Percentiles rank a stretch among this genome's conserved stretches.
These are phyloP conservation scores for Coleophora flavipennella DNA, from an alignment of 2,888 invertebrate species.

Conservation along the genomic window DNA sequence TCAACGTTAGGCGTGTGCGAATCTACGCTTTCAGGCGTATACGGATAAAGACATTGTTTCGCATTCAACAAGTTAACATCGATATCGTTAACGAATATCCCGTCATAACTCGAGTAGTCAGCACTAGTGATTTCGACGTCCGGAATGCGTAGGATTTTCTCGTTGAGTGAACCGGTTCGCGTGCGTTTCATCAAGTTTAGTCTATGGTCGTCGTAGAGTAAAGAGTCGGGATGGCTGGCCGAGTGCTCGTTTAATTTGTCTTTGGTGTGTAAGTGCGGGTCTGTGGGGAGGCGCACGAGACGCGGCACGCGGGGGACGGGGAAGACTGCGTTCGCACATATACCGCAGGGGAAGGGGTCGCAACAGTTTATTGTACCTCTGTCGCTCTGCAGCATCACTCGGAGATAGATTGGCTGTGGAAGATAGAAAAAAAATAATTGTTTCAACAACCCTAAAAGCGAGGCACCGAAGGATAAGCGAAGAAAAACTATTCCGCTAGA, in stretches of 20 bases:
- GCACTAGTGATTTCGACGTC: slow-evolving; percentile 67
- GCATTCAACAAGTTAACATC: slow-evolving; percentile 63
- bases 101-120: slow-evolving; percentile 50
- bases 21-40: slow-evolving; percentile 87
- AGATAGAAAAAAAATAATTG: slow-evolving; percentile 15
- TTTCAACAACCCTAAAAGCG: too few relatives aligned
- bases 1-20: slow-evolving; percentile 80
- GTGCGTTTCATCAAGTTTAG: slow-evolving; percentile 24
- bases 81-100: slow-evolving; percentile 68
- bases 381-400: slow-evolving; percentile 78
- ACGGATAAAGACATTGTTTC: slow-evolving; percentile 75
- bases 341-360: slow-evolving; percentile 54
- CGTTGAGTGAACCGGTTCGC: slow-evolving; percentile 48
- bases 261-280: slow-evolving; percentile 38
- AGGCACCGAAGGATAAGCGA: too few relatives aligned
- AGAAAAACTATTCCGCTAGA: too few relatives aligned
- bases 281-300: slow-evolving; percentile 33
- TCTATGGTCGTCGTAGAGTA: slow-evolving; percentile 25
- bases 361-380: slow-evolving; percentile 84
- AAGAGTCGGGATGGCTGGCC: slow-evolving; percentile 22
- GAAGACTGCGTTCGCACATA: slow-evolving; percentile 32
- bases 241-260: slow-evolving; percentile 20
- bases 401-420: slow-evolving; percentile 84
- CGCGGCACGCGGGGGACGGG: slow-evolving; percentile 16
- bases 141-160: slow-evolving; percentile 45